A percentile compares a stretch with the other conserved stretches of the same genome.
Evolutionary conservation across 2,888 invertebrate species (phyloP).

Genomic region (Epistrophe grossulariae): DNA sequence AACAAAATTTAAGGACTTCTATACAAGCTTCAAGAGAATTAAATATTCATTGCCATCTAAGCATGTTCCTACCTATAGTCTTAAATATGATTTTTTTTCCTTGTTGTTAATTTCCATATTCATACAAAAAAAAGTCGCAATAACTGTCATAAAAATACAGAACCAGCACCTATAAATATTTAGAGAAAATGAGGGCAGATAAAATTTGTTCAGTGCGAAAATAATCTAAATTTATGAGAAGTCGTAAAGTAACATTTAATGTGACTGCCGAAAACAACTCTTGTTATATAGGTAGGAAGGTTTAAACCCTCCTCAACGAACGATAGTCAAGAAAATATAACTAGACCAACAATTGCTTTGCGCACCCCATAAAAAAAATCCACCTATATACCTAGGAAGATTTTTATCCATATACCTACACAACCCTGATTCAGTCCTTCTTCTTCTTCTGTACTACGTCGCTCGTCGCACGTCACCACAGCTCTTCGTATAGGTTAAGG

Average conservation of each 20-base stretch:
- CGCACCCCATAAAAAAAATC: constrained; percentile 46
- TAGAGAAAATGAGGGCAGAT: constrained; percentile 58
- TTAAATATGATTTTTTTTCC: neutral
- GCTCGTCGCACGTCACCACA: no score
- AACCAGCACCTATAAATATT: constrained; percentile 31
- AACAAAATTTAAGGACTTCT: no score
- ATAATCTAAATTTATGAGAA: constrained; percentile 70
- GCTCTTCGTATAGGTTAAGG: neutral
- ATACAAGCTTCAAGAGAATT: neutral
- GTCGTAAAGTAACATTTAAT: constrained; percentile 72
- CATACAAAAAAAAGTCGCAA: neutral
- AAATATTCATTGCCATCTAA: neutral
- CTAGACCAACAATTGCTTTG: constrained; percentile 48
- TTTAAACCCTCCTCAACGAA: neutral
- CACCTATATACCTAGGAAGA: neutral
- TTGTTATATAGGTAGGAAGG: neutral
- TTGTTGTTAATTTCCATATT: neutral
- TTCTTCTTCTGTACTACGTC: neutral
- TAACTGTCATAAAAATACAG: constrained; percentile 24
- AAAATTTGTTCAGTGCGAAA: constrained; percentile 71
- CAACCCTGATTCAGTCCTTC: constrained; percentile 12
- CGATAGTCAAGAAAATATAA: constrained; percentile 4
- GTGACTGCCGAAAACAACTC: constrained; percentile 63
- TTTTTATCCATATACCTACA: neutral
- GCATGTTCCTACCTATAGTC: neutral